Evolutionary conservation across 2,797 vertebrate species (phyloP), one percentile per base, ranked within the genome.

Genomic region (Aphelocoma californica): DNA sequence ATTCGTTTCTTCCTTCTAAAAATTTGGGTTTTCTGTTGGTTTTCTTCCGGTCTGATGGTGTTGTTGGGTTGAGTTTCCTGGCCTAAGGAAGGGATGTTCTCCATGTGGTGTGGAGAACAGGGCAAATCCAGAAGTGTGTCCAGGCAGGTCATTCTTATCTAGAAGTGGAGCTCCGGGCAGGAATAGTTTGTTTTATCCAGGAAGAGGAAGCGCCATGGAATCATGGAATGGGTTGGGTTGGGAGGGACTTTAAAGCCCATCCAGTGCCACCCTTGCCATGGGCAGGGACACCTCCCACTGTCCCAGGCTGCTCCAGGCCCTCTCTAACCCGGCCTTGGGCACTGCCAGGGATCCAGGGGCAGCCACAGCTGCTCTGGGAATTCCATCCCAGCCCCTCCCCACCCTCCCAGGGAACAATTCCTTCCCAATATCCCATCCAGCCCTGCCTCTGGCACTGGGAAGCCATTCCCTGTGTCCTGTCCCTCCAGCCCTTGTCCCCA

Each of bases 21-120:
- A 58, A 9, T 51, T 16, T 0, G 2, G 2, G 1, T 8, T 45
- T 62, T 14, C 11, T 1, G 1, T 23, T 0, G 9, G 28, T 36
- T 48, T 56, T 1, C 17, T 17, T 20, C 25, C 4, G 0, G 31
- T 18, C 26, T 9, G 8, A 2, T 0, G 1, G 16, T 3, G 44
- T 8, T 0, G 7, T 20, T 10, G 48, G 18, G 61, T 18, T 38
- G 51, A 28, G 47, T 19, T 61, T 48, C 4, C 10, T 13, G 20
- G 29, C 20, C 62, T n/a, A 3, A 25, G 15, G 45, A 31, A 28
- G 36, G 60, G 57, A 2, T 38, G 45, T 18, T 69, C 51, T 70
- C 45, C 24, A 0, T 11, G 65, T 14, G 53, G 21, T 21, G 48
- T 1, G 1, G 18, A 51, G 90, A 18, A 44, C 25, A 19, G 4